A percentile compares a stretch with the other conserved stretches of the same genome.
Evolutionary conservation across 1,140 invertebrate genomes (phyloP).

Genomic region (Heliconius congener): DNA sequence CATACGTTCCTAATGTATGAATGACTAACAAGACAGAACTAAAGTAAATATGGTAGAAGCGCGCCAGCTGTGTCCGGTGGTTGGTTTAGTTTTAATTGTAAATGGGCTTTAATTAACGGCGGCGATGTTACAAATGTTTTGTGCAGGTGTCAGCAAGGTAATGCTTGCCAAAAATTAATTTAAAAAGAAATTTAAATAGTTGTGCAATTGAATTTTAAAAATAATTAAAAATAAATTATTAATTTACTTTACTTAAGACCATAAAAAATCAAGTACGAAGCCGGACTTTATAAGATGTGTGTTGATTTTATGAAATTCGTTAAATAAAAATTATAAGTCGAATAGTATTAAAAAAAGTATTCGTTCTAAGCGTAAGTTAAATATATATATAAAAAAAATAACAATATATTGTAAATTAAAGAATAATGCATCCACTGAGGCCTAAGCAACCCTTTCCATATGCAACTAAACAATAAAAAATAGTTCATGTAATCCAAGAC

Average conservation of each 20-base stretch:
- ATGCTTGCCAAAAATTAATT: neutral
- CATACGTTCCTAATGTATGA: constrained; percentile 73
- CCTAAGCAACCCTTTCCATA: neutral
- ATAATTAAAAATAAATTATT: neutral
- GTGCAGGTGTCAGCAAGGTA: constrained; percentile 44
- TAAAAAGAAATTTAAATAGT: neutral
- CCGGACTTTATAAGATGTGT: no score
- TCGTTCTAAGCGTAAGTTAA: neutral
- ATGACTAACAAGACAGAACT: constrained; percentile 76
- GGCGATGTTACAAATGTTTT: constrained; percentile 48
- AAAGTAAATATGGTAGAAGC: constrained; percentile 76
- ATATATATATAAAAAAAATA: neutral
- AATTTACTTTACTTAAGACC: no score
- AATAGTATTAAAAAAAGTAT: neutral
- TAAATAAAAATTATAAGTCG: no score
- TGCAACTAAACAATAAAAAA: neutral
- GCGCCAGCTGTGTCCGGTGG: constrained; percentile 76
- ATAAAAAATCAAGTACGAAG: no score
- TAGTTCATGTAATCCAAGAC: neutral
- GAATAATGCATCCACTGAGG: constrained; percentile 1
- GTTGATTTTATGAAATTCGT: no score
- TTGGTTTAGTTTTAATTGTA: constrained; percentile 76
- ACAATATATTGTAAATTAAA: constrained; percentile 7
- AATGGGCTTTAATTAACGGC: constrained; percentile 75
- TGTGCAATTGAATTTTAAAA: neutral